A percentile compares a stretch with the other conserved stretches of the same genome.
These are phyloP conservation scores for Vandiemenella viatica DNA, from an alignment of 2,888 invertebrate species.

Conservation along the genomic window DNA sequence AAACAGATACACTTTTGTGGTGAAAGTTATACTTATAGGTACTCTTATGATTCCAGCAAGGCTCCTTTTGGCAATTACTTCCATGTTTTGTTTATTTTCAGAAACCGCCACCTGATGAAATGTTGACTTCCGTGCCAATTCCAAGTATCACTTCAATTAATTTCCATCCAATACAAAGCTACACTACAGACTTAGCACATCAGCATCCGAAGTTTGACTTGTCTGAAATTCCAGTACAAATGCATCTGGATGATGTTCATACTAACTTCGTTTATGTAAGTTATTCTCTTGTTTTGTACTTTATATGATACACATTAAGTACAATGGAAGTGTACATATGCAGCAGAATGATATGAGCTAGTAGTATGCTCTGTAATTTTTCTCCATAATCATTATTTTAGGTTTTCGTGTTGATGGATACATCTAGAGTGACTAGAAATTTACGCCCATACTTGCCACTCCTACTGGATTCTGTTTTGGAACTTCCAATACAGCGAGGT, in stretches of 20 bases:
- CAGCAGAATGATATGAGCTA: background rate
- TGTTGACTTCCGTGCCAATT: slow-evolving; percentile 58
- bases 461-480: slow-evolving; percentile 55
- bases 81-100: slow-evolving; percentile 30
- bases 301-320: background rate
- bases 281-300: slow-evolving; percentile 19
- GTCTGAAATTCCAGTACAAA: slow-evolving; percentile 50
- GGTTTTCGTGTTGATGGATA: slow-evolving; percentile 61
- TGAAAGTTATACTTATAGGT: no score
- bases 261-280: slow-evolving; percentile 75
- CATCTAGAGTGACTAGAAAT: slow-evolving; percentile 38
- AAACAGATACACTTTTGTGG: no score
- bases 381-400: slow-evolving; percentile 31
- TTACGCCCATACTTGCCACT: slow-evolving; percentile 59
- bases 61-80: no score
- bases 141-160: slow-evolving; percentile 57
- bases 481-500: slow-evolving; percentile 52
- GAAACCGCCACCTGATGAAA: slow-evolving; percentile 52
- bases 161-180: slow-evolving; percentile 44
- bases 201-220: slow-evolving; percentile 42
- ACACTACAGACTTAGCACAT: slow-evolving; percentile 28
- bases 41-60: no score
- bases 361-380: slow-evolving; percentile 4
- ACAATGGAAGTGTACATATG: background rate
- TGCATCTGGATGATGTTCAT: slow-evolving; percentile 63